phyloP scores from a whole-genome alignment of 2,888 invertebrate genomes.

The Heliconius ismenius region DNA sequence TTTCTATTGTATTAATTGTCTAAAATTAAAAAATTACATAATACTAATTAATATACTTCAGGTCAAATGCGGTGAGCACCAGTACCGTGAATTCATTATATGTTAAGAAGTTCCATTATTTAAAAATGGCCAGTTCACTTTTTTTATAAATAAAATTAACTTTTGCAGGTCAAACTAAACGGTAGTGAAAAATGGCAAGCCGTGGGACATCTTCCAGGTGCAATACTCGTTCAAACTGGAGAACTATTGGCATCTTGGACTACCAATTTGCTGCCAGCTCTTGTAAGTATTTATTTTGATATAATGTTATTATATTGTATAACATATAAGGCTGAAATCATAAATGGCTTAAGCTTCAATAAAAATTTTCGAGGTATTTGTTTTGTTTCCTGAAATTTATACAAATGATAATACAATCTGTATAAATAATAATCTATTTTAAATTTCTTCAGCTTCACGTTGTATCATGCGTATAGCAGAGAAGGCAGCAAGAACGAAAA shows the following conservation, averaged over 20 bases:
- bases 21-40: background rate
- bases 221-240: constrained; percentile 88
- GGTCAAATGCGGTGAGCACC: no score
- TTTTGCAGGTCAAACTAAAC: constrained; percentile 82
- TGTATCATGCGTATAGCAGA: no score
- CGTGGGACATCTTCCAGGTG: constrained; percentile 88
- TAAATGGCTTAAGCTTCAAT: background rate
- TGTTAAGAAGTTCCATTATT: no score
- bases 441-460: no score
- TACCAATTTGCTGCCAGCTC: constrained; percentile 85
- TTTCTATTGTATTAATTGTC: background rate
- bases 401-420: no score
- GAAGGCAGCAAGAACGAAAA: background rate
- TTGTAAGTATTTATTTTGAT: constrained; percentile 73
- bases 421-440: no score
- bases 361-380: no score
- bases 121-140: no score
- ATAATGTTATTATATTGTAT: background rate
- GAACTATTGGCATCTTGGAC: constrained; percentile 90
- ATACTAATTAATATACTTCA: background rate
- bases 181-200: constrained; percentile 86
- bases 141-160: constrained; percentile 19
- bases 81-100: no score
- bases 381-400: no score
- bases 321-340: background rate